phyloP scores from a whole-genome alignment of 2,888 invertebrate species.

The Nomada lathburiana region DNA sequence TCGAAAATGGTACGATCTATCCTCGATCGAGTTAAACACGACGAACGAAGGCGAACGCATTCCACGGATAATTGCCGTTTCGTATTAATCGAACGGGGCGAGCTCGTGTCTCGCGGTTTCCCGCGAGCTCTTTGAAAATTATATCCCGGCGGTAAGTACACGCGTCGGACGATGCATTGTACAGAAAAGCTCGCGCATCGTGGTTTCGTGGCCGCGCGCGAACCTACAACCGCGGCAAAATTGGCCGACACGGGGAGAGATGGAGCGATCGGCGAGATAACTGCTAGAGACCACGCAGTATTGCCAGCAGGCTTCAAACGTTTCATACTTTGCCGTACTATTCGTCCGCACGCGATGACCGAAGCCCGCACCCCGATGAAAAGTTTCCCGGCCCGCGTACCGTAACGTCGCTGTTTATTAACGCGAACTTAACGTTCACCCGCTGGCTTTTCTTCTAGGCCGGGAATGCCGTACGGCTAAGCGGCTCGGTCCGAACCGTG shows the following conservation, averaged over 20 bases:
- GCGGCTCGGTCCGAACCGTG: conserved; percentile 18
- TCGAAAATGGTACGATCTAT: conserved; percentile 31
- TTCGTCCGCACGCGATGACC: conserved; percentile 44
- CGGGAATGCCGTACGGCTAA: conserved; percentile 13
- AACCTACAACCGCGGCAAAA: conserved; percentile 28
- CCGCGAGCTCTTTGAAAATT: too few species aligned
- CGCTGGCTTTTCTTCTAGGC: conserved; percentile 16
- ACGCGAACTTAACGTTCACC: conserved; percentile 23
- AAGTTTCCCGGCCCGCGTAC: conserved; percentile 23
- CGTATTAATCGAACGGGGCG: conserved; percentile 35
- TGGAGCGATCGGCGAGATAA: conserved; percentile 35
- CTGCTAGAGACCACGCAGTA: conserved; percentile 30
- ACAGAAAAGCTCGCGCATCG: conserved; percentile 11
- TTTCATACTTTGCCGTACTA: conserved; percentile 10
- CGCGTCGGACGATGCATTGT: neutral
- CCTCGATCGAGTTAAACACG: conserved; percentile 14
- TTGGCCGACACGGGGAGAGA: conserved; percentile 42
- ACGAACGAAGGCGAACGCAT: neutral
- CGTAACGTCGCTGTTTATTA: conserved; percentile 41
- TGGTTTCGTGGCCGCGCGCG: conserved; percentile 4
- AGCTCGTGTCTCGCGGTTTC: neutral
- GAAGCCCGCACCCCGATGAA: conserved; percentile 10
- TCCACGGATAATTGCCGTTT: conserved; percentile 20
- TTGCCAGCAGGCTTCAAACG: neutral
- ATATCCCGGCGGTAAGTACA: neutral